Conservation (phyloP, 2,797 vertebrate species). For the Euthynnus affinis region DNA sequence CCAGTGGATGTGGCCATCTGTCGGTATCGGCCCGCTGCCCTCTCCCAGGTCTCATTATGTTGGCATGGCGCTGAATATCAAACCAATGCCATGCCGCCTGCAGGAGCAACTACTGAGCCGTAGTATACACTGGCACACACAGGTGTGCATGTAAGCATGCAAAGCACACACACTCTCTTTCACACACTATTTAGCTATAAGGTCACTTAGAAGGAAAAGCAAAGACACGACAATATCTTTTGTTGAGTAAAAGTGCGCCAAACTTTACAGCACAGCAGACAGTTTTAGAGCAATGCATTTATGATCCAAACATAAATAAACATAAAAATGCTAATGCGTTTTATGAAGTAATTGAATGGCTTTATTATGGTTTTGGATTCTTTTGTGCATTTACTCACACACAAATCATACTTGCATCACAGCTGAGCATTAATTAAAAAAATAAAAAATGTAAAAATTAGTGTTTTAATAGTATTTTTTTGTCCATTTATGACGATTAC, state of each 20-base stretch:
- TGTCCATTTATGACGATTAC: not conserved
- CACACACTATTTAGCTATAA: not conserved
- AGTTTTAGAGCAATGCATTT: not conserved
- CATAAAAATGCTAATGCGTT: not conserved
- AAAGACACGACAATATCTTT: not conserved
- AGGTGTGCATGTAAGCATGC: constrained; percentile 31
- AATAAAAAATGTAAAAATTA: not conserved
- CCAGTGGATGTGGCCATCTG: constrained; percentile 70
- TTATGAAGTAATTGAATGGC: not conserved
- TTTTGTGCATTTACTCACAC: not conserved
- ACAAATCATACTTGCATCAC: not conserved
- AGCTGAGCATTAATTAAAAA: not conserved
- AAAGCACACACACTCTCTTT: constrained; percentile 7
- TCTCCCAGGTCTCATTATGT: constrained; percentile 65
- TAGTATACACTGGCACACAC: constrained; percentile 22
- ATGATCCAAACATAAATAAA: too few species aligned
- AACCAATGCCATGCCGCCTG: constrained; percentile 55
- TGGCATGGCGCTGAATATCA: constrained; percentile 62
- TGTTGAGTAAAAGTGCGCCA: not conserved
- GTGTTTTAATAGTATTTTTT: not conserved
- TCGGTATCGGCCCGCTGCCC: constrained; percentile 39
- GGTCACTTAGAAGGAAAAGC: not conserved
- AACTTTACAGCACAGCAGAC: not conserved
- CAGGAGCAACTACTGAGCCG: constrained; percentile 42
- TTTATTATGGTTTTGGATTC: not conserved